phyloP scores from a whole-genome alignment of 1,140 invertebrate species.

The Drosophila nigrodunni region DNA sequence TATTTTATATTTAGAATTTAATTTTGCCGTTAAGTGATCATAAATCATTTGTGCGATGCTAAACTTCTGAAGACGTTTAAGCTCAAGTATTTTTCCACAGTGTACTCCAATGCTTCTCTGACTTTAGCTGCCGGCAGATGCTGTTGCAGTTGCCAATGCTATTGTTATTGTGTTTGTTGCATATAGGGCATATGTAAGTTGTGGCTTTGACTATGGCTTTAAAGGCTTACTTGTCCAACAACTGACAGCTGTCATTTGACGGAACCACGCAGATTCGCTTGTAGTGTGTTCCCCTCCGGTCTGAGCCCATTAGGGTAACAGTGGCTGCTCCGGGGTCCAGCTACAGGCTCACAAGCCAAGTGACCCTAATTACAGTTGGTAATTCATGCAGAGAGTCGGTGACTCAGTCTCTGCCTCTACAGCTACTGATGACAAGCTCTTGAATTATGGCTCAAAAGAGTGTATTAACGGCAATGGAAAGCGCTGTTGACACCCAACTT shows the following conservation, averaged over 20 bases:
- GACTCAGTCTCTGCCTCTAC: background rate
- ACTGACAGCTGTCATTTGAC: constrained; percentile 63
- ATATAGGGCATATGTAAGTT: constrained; percentile 13
- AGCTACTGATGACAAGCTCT: constrained; percentile 38
- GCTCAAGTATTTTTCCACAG: too few species aligned
- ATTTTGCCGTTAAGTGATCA: too few species aligned
- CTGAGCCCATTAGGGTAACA: constrained; percentile 41
- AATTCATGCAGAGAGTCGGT: constrained; percentile 28
- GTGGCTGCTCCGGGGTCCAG: constrained; percentile 22
- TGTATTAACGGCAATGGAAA: constrained; percentile 44
- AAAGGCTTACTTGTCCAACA: constrained; percentile 40
- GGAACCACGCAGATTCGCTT: constrained; percentile 16
- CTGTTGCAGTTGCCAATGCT: background rate
- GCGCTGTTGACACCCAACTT: constrained; percentile 47
- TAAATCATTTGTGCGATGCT: too few species aligned
- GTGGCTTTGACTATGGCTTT: constrained; percentile 20
- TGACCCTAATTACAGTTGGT: constrained; percentile 71
- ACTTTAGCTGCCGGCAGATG: background rate
- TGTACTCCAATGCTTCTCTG: too few species aligned
- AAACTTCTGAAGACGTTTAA: too few species aligned
- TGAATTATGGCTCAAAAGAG: constrained; percentile 49
- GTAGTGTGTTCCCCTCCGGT: background rate
- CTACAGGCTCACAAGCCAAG: constrained; percentile 38
- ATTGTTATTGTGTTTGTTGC: constrained; percentile 14
- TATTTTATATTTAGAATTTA: too few species aligned